A percentile compares a stretch with the other conserved stretches of the same genome.
Conservation (phyloP, 2,113 vertebrate species). For the Lontra canadensis region DNA sequence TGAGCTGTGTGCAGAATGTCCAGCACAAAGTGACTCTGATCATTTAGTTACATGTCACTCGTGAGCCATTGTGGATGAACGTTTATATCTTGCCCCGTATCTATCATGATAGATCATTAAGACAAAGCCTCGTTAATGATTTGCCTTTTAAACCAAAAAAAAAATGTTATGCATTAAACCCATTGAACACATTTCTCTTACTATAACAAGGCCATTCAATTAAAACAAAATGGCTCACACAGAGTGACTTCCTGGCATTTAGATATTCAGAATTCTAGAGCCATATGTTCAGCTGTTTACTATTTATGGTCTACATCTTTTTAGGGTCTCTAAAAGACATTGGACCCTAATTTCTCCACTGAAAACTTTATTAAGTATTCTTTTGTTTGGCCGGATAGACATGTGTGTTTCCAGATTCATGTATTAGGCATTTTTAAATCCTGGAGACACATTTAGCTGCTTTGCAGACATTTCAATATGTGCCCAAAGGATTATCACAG, state of each 20-base stretch:
- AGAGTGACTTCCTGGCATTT: neutral
- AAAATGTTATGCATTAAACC: neutral
- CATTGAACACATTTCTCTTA: neutral
- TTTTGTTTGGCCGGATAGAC: conserved; percentile 8
- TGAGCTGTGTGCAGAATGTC: neutral
- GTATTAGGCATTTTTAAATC: conserved; percentile 59
- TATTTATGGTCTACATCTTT: neutral
- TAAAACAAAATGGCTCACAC: neutral
- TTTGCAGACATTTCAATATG: conserved; percentile 60
- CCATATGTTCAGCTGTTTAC: neutral
- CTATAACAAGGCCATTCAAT: conserved; percentile 8
- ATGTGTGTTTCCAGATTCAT: conserved; percentile 64
- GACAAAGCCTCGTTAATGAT: neutral
- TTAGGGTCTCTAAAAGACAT: conserved; percentile 43
- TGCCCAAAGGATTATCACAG: conserved; percentile 69
- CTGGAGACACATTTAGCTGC: conserved; percentile 45
- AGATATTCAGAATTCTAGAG: neutral
- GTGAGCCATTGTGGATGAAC: neutral
- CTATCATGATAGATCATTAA: neutral
- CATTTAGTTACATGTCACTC: neutral
- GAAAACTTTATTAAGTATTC: conserved; percentile 38
- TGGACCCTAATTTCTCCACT: conserved; percentile 10
- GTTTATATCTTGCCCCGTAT: neutral
- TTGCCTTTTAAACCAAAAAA: conserved; percentile 48
- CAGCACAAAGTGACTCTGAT: neutral